A percentile compares a stretch with the other conserved stretches of the same genome.
phyloP scores from a whole-genome alignment of 2,888 invertebrate genomes.

The Timema podura region DNA sequence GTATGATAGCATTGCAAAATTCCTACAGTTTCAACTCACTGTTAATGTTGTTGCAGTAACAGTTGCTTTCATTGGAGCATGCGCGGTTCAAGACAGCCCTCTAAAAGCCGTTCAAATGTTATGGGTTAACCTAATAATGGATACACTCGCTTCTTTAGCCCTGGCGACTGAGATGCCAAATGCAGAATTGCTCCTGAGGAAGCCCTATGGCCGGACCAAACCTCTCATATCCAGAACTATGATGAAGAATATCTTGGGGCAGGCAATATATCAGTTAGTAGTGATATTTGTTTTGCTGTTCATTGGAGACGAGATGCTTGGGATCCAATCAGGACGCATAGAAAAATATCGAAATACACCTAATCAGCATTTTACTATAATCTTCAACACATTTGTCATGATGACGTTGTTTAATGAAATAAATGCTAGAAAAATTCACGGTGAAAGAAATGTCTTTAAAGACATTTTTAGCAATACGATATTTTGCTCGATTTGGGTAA shows the following conservation, averaged over 20 bases:
- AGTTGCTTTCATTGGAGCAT: slow-evolving; percentile 53
- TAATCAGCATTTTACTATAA: slow-evolving; percentile 57
- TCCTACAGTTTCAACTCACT: slow-evolving; percentile 58
- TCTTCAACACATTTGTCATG: slow-evolving; percentile 65
- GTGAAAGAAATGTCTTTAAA: slow-evolving; percentile 58
- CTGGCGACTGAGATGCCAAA: slow-evolving; percentile 56
- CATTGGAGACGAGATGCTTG: slow-evolving; percentile 29
- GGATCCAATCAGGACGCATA: neutral
- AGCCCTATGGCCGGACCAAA: slow-evolving; percentile 52
- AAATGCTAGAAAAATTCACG: slow-evolving; percentile 62
- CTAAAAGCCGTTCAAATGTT: slow-evolving; percentile 55
- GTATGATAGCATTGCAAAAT: slow-evolving; percentile 59
- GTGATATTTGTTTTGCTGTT: slow-evolving; percentile 53
- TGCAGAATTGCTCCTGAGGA: slow-evolving; percentile 49
- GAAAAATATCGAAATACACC: neutral
- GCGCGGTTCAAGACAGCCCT: slow-evolving; percentile 40
- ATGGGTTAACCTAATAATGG: slow-evolving; percentile 60
- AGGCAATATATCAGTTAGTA: slow-evolving; percentile 53
- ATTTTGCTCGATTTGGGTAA: slow-evolving; percentile 55
- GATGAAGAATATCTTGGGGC: slow-evolving; percentile 56
- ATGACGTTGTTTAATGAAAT: slow-evolving; percentile 66
- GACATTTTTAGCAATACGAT: slow-evolving; percentile 56
- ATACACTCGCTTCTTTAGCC: slow-evolving; percentile 55
- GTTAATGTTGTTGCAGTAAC: slow-evolving; percentile 58
- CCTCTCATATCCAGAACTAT: slow-evolving; percentile 53